Percentiles rank a stretch among this genome's conserved stretches.
Evolutionary conservation across 2,797 vertebrate species (phyloP).

Genomic region (Cirrhinus mrigala): DNA sequence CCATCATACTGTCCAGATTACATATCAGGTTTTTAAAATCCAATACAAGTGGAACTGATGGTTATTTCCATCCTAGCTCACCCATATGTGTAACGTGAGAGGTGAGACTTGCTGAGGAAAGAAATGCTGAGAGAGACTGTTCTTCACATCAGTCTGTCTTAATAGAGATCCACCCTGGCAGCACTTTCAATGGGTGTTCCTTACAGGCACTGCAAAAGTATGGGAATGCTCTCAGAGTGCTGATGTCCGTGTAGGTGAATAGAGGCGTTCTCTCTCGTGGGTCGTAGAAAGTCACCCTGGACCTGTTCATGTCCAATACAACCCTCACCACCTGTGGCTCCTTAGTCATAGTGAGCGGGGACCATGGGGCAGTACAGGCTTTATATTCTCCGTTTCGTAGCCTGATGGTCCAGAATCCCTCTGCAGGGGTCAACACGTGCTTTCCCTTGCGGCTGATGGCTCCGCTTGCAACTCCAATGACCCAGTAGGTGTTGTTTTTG

Average conservation of each 20-base stretch:
- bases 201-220: slow-evolving; percentile 85
- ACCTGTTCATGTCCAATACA: slow-evolving; percentile 82
- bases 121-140: not conserved
- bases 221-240: slow-evolving; percentile 73
- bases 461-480: slow-evolving; percentile 78
- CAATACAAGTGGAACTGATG: not conserved
- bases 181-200: slow-evolving; percentile 78
- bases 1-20: not conserved
- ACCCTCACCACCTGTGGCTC: slow-evolving; percentile 75
- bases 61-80: not conserved
- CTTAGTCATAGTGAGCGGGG: slow-evolving; percentile 75
- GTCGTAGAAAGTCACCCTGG: slow-evolving; percentile 80
- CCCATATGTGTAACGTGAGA: not conserved
- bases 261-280: slow-evolving; percentile 75
- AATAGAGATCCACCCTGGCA: slow-evolving; percentile 70
- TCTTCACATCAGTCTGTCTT: slow-evolving; percentile 60
- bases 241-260: slow-evolving; percentile 76
- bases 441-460: slow-evolving; percentile 83
- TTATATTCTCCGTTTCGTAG: slow-evolving; percentile 83
- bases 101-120: too few relatives aligned
- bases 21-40: not conserved
- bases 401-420: slow-evolving; percentile 84
- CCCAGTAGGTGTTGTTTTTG: slow-evolving; percentile 82
- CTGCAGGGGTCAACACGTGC: slow-evolving; percentile 79
- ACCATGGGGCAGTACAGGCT: slow-evolving; percentile 83